Percentiles rank a stretch among this genome's conserved stretches.
These are phyloP conservation scores for Platorchestia sp. DNA, from an alignment of 1,140 invertebrate genomes.

Conservation along the genomic window DNA sequence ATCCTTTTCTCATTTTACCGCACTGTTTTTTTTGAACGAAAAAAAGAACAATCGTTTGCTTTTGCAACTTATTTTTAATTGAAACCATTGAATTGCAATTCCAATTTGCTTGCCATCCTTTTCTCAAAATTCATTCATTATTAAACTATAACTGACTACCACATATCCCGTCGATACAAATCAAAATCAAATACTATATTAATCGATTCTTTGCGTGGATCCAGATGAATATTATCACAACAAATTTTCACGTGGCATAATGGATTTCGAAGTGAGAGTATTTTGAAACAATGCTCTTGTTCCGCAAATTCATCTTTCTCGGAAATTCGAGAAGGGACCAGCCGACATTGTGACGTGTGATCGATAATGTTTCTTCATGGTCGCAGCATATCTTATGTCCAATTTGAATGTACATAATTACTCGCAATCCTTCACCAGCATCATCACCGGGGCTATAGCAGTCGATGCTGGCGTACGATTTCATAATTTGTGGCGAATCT, in stretches of 20 bases:
- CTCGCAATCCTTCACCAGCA: constrained; percentile 45
- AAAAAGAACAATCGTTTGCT: too few relatives aligned
- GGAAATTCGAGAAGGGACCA: neutral
- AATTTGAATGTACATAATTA: constrained; percentile 54
- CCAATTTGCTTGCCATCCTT: too few relatives aligned
- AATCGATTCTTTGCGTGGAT: too few relatives aligned
- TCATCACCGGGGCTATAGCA: constrained; percentile 44
- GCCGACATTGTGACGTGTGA: neutral
- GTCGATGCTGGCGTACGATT: constrained; percentile 46
- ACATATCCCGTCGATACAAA: too few relatives aligned
- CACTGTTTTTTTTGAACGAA: too few relatives aligned
- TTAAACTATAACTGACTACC: too few relatives aligned
- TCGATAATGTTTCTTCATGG: neutral
- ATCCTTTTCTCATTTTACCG: too few relatives aligned
- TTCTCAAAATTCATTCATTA: too few relatives aligned
- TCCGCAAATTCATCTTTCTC: neutral
- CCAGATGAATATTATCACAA: neutral
- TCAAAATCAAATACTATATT: too few relatives aligned
- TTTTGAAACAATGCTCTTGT: neutral
- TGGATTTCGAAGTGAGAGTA: neutral
- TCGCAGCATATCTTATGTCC: constrained; percentile 28
- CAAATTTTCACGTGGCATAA: neutral
- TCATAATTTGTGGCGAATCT: constrained; percentile 47
- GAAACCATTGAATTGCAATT: too few relatives aligned
- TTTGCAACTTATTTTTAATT: too few relatives aligned